Conservation (phyloP, 2,113 vertebrate species). For the Tyto alba region DNA sequence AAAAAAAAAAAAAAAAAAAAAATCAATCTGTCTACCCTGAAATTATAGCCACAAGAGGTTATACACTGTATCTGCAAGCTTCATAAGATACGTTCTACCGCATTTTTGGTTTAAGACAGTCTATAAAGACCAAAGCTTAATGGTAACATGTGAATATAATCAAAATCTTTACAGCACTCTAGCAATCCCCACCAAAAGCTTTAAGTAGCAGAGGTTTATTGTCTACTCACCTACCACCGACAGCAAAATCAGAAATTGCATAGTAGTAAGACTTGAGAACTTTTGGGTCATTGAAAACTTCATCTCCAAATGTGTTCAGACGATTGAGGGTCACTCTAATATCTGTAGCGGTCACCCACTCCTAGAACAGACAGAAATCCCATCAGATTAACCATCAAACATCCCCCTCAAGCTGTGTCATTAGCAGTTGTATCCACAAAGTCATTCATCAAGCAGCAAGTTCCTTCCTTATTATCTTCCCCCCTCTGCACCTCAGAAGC, state of each 20-base stretch:
- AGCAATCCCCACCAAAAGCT: not conserved
- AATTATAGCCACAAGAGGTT: not conserved
- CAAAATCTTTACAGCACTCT: not conserved
- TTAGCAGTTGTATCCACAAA: not conserved
- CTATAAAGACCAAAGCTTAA: not conserved
- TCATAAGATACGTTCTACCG: not conserved
- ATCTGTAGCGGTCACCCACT: constrained; percentile 97
- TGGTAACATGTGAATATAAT: not conserved
- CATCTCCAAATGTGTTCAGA: constrained; percentile 97
- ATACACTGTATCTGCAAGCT: not conserved
- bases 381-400: not conserved
- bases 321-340: constrained; percentile 94
- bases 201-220: not conserved
- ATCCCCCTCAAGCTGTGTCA: not conserved
- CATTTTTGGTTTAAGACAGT: not conserved
- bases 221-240: constrained; percentile 90
- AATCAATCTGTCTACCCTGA: not conserved
- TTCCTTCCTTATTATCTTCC: not conserved
- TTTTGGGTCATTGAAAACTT: constrained; percentile 97
- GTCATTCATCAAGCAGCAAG: not conserved
- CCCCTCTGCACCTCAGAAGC: not conserved
- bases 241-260: constrained; percentile 97
- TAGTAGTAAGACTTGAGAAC: constrained; percentile 99
- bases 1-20: not conserved
- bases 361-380: constrained; percentile 70